Percentiles rank a stretch among this genome's conserved stretches.
These are phyloP conservation scores for Onychomys leucogaster DNA, from an alignment of 2,797 vertebrate genomes.

Conservation along the genomic window DNA sequence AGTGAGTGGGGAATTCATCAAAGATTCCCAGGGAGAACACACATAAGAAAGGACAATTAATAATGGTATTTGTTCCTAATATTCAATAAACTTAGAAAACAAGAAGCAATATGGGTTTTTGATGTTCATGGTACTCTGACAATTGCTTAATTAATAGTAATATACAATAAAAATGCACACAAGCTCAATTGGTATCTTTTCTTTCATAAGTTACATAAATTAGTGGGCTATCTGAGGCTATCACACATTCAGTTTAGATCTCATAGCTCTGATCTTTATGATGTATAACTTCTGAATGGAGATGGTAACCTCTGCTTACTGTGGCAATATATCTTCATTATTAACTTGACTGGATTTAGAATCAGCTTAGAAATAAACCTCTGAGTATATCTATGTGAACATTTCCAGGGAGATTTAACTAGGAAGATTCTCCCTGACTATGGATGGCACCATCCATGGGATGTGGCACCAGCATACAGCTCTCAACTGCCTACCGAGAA, in stretches of 20 bases:
- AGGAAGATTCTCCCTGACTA: neutral
- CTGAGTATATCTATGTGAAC: neutral
- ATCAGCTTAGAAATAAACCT: neutral
- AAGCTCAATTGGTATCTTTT: neutral
- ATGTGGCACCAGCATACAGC: neutral
- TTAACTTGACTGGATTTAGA: neutral
- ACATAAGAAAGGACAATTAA: neutral
- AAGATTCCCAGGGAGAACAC: neutral
- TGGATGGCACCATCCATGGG: neutral
- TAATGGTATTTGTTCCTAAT: neutral
- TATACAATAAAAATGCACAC: neutral
- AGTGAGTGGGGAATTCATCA: neutral
- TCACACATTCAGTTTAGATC: neutral
- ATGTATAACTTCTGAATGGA: neutral
- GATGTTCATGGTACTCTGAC: neutral
- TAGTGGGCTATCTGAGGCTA: neutral
- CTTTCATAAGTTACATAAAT: neutral
- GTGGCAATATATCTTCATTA: neutral
- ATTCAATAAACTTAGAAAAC: neutral
- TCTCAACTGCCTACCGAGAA: neutral
- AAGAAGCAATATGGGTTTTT: neutral
- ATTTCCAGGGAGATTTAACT: neutral
- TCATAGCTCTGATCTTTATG: neutral
- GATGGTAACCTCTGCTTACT: neutral
- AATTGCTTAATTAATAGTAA: neutral